Evolutionary conservation across 1,140 invertebrate species (phyloP).

Genomic region (Nixonia krombeini): DNA sequence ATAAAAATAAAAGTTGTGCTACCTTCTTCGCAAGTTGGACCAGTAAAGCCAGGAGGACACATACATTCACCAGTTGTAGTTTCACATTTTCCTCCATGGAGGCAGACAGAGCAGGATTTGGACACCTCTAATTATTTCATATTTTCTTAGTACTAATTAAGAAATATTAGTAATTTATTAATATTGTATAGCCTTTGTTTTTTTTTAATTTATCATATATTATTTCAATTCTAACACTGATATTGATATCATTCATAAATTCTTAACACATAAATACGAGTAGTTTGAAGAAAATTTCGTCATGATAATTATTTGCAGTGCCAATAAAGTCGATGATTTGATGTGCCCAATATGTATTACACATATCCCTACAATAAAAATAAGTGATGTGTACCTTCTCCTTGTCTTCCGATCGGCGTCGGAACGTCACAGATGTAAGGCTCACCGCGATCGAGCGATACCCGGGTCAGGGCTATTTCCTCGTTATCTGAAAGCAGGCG

Average conservation of each 20-base stretch:
- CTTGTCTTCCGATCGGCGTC: conserved; percentile 28
- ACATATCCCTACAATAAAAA: conserved; percentile 3
- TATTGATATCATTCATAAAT: too few relatives aligned
- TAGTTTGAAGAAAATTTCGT: background rate
- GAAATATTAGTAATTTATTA: background rate
- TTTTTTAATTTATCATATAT: too few relatives aligned
- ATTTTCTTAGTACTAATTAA: background rate
- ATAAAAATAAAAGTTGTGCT: conserved; percentile 3
- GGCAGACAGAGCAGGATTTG: conserved; percentile 29
- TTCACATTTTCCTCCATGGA: conserved; percentile 43
- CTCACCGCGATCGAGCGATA: conserved; percentile 43
- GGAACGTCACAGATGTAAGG: conserved; percentile 45
- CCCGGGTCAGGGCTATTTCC: conserved; percentile 46
- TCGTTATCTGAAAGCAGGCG: conserved; percentile 50
- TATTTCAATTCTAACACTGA: too few relatives aligned
- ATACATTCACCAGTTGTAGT: conserved; percentile 37
- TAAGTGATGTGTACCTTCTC: conserved; percentile 7
- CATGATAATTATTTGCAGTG: conserved; percentile 15
- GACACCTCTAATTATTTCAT: conserved; percentile 13
- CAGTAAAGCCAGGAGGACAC: conserved; percentile 42
- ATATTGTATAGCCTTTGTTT: background rate
- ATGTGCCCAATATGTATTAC: too few relatives aligned
- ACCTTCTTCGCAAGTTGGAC: conserved; percentile 40
- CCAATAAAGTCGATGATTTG: conserved; percentile 37
- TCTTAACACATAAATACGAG: too few relatives aligned